phyloP scores from a whole-genome alignment of 2,797 vertebrate genomes.

The Rhabdophis nuchalis region DNA sequence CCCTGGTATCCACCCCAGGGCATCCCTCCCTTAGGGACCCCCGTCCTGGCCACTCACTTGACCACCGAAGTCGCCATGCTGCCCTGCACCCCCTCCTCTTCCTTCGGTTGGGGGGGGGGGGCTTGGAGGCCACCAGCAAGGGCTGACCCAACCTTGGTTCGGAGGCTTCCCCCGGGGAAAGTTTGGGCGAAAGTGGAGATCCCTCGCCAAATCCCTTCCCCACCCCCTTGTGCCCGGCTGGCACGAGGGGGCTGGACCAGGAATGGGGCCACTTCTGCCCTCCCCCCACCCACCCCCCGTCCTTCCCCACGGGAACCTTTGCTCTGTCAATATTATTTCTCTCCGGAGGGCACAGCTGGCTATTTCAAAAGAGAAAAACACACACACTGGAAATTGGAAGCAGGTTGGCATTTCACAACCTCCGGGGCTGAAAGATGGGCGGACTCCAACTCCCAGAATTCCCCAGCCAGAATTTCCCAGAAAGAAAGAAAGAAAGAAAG shows the following conservation, averaged over 20 bases:
- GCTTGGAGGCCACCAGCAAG: neutral
- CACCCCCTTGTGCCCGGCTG: no score
- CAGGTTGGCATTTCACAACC: neutral
- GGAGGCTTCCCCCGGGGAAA: neutral
- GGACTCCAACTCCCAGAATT: neutral
- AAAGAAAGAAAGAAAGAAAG: no score
- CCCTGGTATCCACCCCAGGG: no score
- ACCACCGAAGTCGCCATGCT: neutral
- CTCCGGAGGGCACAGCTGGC: neutral
- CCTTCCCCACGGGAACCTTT: neutral
- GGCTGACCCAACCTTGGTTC: neutral
- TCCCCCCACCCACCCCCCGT: neutral
- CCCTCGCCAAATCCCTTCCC: no score
- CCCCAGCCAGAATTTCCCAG: neutral
- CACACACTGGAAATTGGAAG: no score
- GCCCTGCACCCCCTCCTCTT: no score
- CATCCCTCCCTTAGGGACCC: no score
- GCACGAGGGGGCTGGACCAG: no score
- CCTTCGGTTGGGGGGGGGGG: no score
- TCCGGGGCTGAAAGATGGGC: neutral
- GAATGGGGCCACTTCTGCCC: no score
- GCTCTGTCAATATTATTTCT: constrained; percentile 20
- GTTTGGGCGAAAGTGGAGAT: neutral
- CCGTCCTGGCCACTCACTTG: neutral
- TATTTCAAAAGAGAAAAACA: no score